Conservation (phyloP, 2,113 vertebrate genomes). For the Oplegnathus fasciatus region DNA sequence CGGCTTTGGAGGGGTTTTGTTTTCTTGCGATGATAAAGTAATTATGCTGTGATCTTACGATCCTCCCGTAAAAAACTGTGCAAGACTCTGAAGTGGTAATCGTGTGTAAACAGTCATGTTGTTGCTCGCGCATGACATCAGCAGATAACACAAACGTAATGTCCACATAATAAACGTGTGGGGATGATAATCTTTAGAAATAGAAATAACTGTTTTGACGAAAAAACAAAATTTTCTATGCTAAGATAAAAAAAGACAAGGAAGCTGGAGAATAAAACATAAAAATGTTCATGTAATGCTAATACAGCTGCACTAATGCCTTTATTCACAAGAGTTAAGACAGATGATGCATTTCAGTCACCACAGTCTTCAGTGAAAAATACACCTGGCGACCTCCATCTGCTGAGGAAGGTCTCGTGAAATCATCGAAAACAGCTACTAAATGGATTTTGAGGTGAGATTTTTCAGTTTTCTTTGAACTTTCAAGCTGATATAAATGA, state of each 20-base stretch:
- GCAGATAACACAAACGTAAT: background rate
- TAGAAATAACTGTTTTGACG: background rate
- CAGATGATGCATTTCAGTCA: no score
- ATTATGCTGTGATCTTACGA: background rate
- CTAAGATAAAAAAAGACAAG: background rate
- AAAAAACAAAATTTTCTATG: background rate
- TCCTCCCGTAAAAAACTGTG: background rate
- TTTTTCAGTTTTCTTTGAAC: no score
- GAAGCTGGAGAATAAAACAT: no score
- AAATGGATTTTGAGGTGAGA: no score
- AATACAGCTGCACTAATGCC: no score
- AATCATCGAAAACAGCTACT: no score
- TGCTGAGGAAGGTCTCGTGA: no score
- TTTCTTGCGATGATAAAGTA: background rate
- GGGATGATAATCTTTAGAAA: background rate
- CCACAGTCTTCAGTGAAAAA: no score
- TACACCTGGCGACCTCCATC: no score
- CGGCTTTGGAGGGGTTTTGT: background rate
- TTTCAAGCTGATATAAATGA: no score
- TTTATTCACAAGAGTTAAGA: no score
- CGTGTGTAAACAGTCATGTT: background rate
- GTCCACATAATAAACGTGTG: background rate
- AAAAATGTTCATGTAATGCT: no score
- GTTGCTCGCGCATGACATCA: background rate
- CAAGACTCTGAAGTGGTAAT: background rate